phyloP scores from a whole-genome alignment of 92 coral and sea anemone genomes.

The Epizoanthus fatuus region DNA sequence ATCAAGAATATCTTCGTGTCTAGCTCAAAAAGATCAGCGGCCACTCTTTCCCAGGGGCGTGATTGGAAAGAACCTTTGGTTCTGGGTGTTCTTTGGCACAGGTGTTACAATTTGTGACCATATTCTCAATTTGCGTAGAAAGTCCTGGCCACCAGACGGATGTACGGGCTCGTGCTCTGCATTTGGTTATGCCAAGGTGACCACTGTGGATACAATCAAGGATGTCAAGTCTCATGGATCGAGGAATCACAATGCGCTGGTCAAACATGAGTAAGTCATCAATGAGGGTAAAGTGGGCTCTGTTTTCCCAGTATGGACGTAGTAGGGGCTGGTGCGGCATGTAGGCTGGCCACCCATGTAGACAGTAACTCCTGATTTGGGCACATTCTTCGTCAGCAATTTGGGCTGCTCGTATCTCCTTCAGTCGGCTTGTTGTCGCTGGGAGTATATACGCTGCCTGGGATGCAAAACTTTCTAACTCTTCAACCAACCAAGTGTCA shows the following conservation, averaged over 20 bases:
- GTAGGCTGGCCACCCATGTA: slow-evolving; percentile 69
- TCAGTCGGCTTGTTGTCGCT: not conserved
- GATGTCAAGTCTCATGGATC: too few relatives aligned
- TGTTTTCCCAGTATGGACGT: slow-evolving; percentile 10
- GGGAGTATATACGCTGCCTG: slow-evolving; percentile 1
- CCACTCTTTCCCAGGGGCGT: not conserved
- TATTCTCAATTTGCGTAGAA: too few relatives aligned
- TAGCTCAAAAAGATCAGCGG: slow-evolving; percentile 3
- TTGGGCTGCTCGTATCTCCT: too few relatives aligned
- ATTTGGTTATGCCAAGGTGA: too few relatives aligned
- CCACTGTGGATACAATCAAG: too few relatives aligned
- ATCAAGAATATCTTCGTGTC: not conserved
- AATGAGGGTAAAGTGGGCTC: slow-evolving; percentile 25
- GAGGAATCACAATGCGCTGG: not conserved
- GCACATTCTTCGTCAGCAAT: not conserved
- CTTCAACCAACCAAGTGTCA: not conserved
- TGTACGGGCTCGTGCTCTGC: slow-evolving; percentile 35
- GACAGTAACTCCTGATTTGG: slow-evolving; percentile 47
- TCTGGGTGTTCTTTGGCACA: too few relatives aligned
- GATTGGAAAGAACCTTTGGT: not conserved
- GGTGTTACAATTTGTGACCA: too few relatives aligned
- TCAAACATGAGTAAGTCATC: not conserved
- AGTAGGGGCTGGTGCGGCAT: slow-evolving; percentile 52
- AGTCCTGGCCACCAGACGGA: slow-evolving; percentile 39
- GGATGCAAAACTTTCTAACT: too few relatives aligned